Base-by-base conservation (phyloP, 2,113 vertebrate species). In the Nematolebias whitei region DNA sequence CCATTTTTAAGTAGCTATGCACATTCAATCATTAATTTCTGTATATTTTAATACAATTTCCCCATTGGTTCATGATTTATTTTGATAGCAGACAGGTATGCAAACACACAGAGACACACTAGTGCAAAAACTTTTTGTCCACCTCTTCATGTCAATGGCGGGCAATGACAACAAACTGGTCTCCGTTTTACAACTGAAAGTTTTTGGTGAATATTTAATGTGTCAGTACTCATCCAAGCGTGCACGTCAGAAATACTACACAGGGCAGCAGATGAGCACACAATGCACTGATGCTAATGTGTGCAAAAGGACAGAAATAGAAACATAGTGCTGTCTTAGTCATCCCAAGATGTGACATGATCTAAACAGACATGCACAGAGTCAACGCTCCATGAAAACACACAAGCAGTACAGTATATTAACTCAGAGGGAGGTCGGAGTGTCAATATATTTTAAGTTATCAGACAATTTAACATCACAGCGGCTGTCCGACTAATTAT, bases 351-450 rank as follows among this genome's bases (percentile, higher is more conserved):
- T 73, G 64, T 85, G 81, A 86, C 83, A 77, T 60, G 83, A 90
- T 83, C 44, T 53, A 73, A 80, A 48, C 68, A 77, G 85, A 83
- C 80, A 77, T 67, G 73, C 48, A 82, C 73, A 80, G 68, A 79
- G 84, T 71, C 74, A 72, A 85, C 74, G 45, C 83, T 82, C 73
- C 55, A 71, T 70, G 59, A 70, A 80, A 82, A 82, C 83, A 81
- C 61, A 78, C 26, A 53, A 18, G 50, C 71, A 53, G 56, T 57
- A 75, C 80, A 52, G 79, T 75, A 35, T 63, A 72, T 51, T 66
- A 56, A 43, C 72, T 63, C 64, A 68, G 49, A 56, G 63, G 62
- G 23, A 70, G 68, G 63, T 57, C 39, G 24, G 59, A 10, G 52
- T 83, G 82, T 73, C 74, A 67, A 79, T 85, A 68, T 23, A 54